Percentiles rank a stretch among this genome's conserved stretches.
Evolutionary conservation across 2,888 invertebrate species (phyloP).

Genomic region (Formica aserva): DNA sequence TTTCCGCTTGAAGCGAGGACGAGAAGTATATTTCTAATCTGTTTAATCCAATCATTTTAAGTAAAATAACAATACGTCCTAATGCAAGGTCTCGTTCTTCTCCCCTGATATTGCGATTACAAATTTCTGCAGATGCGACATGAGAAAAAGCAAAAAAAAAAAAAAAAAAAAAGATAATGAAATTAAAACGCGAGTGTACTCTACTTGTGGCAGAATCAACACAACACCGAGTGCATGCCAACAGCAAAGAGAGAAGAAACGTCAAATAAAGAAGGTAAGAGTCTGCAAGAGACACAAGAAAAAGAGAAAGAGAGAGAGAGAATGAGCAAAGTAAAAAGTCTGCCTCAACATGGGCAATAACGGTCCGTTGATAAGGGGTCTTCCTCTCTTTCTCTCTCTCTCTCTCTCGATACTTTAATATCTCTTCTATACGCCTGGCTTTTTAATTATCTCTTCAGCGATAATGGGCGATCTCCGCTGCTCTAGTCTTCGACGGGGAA

Average conservation of each 20-base stretch:
- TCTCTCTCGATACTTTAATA: constrained; percentile 73
- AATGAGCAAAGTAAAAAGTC: constrained; percentile 61
- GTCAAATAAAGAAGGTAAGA: constrained; percentile 22
- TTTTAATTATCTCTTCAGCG: constrained; percentile 83
- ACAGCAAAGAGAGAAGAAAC: constrained; percentile 5
- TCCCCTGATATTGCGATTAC: not conserved
- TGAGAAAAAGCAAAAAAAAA: not conserved
- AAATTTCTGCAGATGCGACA: not conserved
- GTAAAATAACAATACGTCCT: not conserved
- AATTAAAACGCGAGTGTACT: constrained; percentile 14
- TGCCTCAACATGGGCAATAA: constrained; percentile 78
- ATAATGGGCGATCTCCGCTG: constrained; percentile 79
- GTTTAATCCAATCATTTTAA: constrained; percentile 29
- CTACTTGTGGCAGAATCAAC: constrained; percentile 44
- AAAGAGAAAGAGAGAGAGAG: not conserved
- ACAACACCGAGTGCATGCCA: constrained; percentile 3
- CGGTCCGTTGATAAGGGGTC: constrained; percentile 83
- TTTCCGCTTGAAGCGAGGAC: not conserved
- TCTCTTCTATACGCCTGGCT: constrained; percentile 77
- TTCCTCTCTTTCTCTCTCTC: constrained; percentile 18
- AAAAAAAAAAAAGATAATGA: not conserved
- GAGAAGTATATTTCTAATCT: constrained; percentile 2
- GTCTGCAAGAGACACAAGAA: constrained; percentile 16
- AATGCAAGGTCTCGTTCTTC: not conserved
- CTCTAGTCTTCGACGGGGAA: constrained; percentile 78